Evolutionary conservation across 37 sponge, comb jelly and placozoan species (phyloP), one percentile per base, ranked within the genome.

Genomic region (Lycopodina hypogea): DNA sequence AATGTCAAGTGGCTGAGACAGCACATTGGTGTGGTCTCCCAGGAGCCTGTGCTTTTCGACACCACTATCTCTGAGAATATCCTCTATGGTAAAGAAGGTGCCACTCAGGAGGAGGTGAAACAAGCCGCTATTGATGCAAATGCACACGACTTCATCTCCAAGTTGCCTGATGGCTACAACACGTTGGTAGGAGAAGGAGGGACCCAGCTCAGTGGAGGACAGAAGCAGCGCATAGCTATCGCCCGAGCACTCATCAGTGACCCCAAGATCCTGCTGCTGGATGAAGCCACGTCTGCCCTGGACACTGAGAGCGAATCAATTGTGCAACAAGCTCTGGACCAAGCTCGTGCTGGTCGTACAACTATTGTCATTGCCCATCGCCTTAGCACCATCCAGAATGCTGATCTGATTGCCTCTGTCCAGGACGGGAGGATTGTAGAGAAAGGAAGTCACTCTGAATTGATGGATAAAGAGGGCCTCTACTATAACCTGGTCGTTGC

Each of bases 231-330:
- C 24, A 75, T 95, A 37, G 96, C 96, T 41, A 95, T 95, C 45
- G 96, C 96, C 56, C 80, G 96, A 56, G 96, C 96, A 56, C 83
- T 95, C 14, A 78, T 95, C n/a, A 68, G 87, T 6, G 82, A 95
- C 65, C 96, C 96, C 17, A 88, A 89, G 75, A 82, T 95, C 64
- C 81, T 95, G 36, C 87, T 95, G 51, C 90, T 95, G 28, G 96
- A 95, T 71, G 96, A 95, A 69, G 96, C 96, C 64, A 95, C 96
- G 53, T 95, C 96, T 48, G 96, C 96, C 33, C 90, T 95, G 76
- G 96, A 95, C 74, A 87, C 84, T 29, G 90, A 92, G 83, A 95
- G 96, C 76, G 96, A 95, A 61, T 34, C 81, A 4, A 42, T 92
- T 34, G 96, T 95, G 1, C 96, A 95, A 68, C 73, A 66, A 30